Percentiles rank a stretch among this genome's conserved stretches.
Evolutionary conservation across 2,888 invertebrate species (phyloP).

Genomic region (Monoplex corrugatus): DNA sequence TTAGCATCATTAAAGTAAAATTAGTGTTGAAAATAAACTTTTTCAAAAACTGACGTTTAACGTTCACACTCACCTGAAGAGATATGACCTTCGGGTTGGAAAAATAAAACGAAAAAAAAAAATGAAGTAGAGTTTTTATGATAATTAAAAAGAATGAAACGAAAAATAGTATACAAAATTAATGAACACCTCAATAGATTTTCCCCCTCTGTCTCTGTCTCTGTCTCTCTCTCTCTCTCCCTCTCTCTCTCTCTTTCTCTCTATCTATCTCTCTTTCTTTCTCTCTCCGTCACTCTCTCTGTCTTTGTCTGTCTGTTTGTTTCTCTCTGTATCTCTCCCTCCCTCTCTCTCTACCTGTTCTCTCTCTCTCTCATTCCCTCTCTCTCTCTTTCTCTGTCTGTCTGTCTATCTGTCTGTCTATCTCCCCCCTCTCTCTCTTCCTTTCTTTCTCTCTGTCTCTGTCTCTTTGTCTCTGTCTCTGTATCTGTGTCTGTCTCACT

Average conservation of each 20-base stretch:
- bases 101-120: too few species aligned
- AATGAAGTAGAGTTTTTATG: too few species aligned
- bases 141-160: too few species aligned
- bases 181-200: too few species aligned
- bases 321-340: background rate
- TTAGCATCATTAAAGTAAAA: too few species aligned
- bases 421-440: background rate
- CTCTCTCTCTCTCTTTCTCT: conserved; percentile 29
- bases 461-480: background rate
- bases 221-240: conserved; percentile 29
- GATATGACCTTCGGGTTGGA: too few species aligned
- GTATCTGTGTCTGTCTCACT: conserved; percentile 30
- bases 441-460: conserved; percentile 9
- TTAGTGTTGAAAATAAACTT: too few species aligned
- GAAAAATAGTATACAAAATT: too few species aligned
- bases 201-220: conserved; percentile 32
- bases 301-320: background rate
- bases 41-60: too few species aligned
- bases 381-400: conserved; percentile 8
- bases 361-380: background rate
- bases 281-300: too few species aligned
- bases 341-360: background rate
- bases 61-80: too few species aligned
- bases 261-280: conserved; percentile 32
- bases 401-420: background rate